Base-by-base conservation (phyloP, 2,888 invertebrate species). In the Kuschelorhynchus macadamiae region DNA sequence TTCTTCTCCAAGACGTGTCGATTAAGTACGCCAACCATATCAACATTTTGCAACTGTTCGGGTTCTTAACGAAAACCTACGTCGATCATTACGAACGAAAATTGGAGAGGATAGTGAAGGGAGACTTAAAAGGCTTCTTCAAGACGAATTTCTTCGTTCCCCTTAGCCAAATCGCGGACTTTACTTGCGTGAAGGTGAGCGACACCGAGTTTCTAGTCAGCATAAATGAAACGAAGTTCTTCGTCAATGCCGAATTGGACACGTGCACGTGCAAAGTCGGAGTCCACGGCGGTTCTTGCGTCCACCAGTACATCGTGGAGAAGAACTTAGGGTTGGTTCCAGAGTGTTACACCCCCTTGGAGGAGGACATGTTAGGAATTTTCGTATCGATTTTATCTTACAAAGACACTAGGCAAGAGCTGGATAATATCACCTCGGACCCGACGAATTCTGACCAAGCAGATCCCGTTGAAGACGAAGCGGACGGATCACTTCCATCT, bases 231-330 rank as follows among this genome's bases (percentile, higher is more conserved):
- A 30, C 21, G 11, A 46, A 55, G n/a, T 66, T 60, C 20, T 66
- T 46, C 42, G 60, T 66, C 36, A 66, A 60, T 16, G 46, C 60
- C 7, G 66, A 66, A 39, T 44, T 66, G 42, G 55, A 66, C 16
- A 55, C 66, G 2, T 66, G 66, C 20, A 66, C 66, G 11, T 66
- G 66, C 32, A 41, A 66, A 39, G 46, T 60, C 2, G 47, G 36
- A n/a, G 47, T 55, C 18, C 46, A 60, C 16, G 66, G 60, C 1
- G 55, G 66, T 0, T 53, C 60, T 21, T 66, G 66, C 20, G 53
- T 66, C 5, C 66, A 66, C 41, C 66, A 66, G 17, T 66, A 66
- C 32, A 60, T 66, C 8, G 60, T 60, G 12, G 66, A 66, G 18
- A 62, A 62, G 9, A 32, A 59, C 11, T 11, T 60, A 7, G 66